Percentiles rank a stretch among this genome's conserved stretches.
phyloP scores from a whole-genome alignment of 2,888 invertebrate genomes.

The Ophonus ardosiacus region DNA sequence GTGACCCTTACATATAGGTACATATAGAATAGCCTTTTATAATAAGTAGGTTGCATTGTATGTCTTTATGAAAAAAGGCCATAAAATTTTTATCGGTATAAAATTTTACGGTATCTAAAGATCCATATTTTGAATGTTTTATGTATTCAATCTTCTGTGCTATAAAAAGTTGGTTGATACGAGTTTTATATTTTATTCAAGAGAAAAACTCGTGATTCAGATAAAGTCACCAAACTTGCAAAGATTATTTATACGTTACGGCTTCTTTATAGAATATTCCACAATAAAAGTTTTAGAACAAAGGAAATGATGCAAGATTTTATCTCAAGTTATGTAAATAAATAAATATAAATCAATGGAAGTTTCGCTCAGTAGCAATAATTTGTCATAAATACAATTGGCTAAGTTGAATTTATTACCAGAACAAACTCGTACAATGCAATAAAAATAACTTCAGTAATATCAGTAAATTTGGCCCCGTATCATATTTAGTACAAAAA shows the following conservation, averaged over 20 bases:
- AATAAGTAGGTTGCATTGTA: constrained; percentile 20
- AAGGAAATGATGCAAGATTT: constrained; percentile 16
- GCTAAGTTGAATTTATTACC: constrained; percentile 22
- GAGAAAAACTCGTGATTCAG: constrained; percentile 37
- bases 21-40: neutral
- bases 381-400: constrained; percentile 34
- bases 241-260: constrained; percentile 44
- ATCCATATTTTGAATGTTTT: constrained; percentile 52
- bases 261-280: constrained; percentile 34
- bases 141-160: constrained; percentile 52
- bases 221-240: constrained; percentile 40
- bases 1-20: too few relatives aligned
- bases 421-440: neutral
- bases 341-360: constrained; percentile 18
- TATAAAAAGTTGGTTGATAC: constrained; percentile 52
- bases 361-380: constrained; percentile 37
- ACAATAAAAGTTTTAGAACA: constrained; percentile 42
- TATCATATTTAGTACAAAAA: too few relatives aligned
- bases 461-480: too few relatives aligned
- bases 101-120: constrained; percentile 50
- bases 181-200: constrained; percentile 55
- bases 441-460: neutral
- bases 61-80: constrained; percentile 40
- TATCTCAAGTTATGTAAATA: constrained; percentile 36
- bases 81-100: constrained; percentile 46